Conservation (phyloP, 1,140 invertebrate species). For the Drosophila paulistorum region DNA sequence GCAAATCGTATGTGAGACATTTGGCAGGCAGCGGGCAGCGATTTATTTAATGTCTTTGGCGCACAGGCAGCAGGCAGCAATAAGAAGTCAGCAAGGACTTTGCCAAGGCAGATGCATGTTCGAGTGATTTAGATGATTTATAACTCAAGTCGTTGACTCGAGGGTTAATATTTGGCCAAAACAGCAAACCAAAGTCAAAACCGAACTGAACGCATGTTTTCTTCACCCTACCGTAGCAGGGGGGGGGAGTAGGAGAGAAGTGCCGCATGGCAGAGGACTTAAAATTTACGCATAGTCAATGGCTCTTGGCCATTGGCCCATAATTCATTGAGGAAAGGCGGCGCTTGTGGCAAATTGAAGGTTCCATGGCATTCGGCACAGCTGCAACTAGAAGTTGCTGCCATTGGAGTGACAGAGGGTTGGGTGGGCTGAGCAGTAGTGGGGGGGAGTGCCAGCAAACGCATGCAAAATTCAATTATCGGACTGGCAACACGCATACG, state of each 20-base stretch:
- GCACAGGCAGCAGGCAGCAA: conserved; percentile 16
- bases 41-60: conserved; percentile 80
- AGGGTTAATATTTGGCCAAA: conserved; percentile 71
- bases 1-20: conserved; percentile 80
- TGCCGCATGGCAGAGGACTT: neutral
- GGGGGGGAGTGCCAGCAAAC: conserved; percentile 34
- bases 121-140: conserved; percentile 80
- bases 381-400: conserved; percentile 10
- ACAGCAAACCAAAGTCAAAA: conserved; percentile 36
- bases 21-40: conserved; percentile 70
- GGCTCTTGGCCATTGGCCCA: conserved; percentile 47
- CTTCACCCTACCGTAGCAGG: neutral
- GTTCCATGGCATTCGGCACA: conserved; percentile 41
- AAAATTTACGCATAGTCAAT: conserved; percentile 39
- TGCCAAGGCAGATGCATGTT: conserved; percentile 67
- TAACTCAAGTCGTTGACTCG: conserved; percentile 73
- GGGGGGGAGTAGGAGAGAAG: no score
- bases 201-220: conserved; percentile 24
- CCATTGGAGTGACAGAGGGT: neutral
- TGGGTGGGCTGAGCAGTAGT: neutral
- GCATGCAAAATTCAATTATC: conserved; percentile 77
- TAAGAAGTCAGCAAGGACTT: conserved; percentile 17
- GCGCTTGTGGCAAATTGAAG: conserved; percentile 79
- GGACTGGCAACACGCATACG: conserved; percentile 71
- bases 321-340: conserved; percentile 72